A percentile compares a stretch with the other conserved stretches of the same genome.
phyloP scores from a whole-genome alignment of 2,113 vertebrate species.

The Toxostoma redivivum region DNA sequence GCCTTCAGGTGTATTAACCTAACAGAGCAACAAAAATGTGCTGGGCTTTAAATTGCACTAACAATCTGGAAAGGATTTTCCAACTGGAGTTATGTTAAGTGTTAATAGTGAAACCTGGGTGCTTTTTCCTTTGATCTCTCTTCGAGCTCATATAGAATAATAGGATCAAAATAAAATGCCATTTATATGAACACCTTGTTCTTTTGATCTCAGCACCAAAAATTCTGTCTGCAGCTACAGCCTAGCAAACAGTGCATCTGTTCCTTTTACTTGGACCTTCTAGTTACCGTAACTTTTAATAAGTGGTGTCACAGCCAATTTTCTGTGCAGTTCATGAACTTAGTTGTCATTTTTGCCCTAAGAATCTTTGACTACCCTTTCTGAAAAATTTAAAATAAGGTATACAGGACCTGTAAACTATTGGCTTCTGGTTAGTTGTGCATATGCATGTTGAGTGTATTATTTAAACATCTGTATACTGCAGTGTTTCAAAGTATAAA shows the following conservation, averaged over 20 bases:
- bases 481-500: neutral
- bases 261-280: neutral
- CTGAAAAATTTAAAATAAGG: neutral
- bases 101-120: conserved; percentile 70
- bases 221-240: conserved; percentile 30
- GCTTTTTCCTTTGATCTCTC: conserved; percentile 71
- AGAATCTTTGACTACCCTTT: neutral
- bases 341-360: neutral
- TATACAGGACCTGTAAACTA: neutral
- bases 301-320: neutral
- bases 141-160: conserved; percentile 64
- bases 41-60: conserved; percentile 63
- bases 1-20: conserved; percentile 48
- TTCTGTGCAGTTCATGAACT: conserved; percentile 6
- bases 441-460: neutral
- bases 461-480: neutral
- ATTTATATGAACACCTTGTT: conserved; percentile 68
- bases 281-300: conserved; percentile 24
- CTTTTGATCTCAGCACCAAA: conserved; percentile 71
- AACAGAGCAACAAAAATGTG: conserved; percentile 45
- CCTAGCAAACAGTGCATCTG: neutral
- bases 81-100: conserved; percentile 60
- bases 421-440: neutral
- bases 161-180: conserved; percentile 72
- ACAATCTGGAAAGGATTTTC: conserved; percentile 78